Evolutionary conservation across 1,140 invertebrate genomes (phyloP), one percentile per base, ranked within the genome.

Genomic region (Procambarus clarkii): DNA sequence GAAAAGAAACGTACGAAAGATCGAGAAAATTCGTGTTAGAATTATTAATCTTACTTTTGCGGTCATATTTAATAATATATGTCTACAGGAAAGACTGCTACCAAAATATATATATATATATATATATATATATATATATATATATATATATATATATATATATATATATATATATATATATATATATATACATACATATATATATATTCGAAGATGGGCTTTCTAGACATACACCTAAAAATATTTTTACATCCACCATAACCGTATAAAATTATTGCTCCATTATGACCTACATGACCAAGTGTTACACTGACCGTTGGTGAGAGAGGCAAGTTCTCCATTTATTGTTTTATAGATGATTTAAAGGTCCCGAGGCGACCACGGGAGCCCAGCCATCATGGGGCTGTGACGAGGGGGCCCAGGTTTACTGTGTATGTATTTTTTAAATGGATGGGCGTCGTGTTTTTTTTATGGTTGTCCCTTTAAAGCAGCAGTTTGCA

Each of bases 311-410:
- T 15, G 83, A 48, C 83, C 83, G 83, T 71, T 71, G 60, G 21
- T 5, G n/a, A 60, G 34, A 44, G 54, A 54, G 58, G 18, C 9
- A 64, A 15, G 21, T 69, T 46, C 24, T 5, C 21, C 69, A 9
- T 84, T 85, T 85, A 85, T 85, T 85, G 83, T 85, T 85, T 69
- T 85, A 85, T 50, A 71, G 83, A 74, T 71, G 60, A 71, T 71
- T 85, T 85, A 85, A 85, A 85, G 64, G 83, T 85, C 83, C 83
- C 21, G 46, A 60, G 50, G 44, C 50, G 54, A 18, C 46, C 48
- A n/a, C 46, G 18, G 48, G 13, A 71, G 64, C 24, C 60, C 64
- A 13, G 7, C 60, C 60, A 64, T 64, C 60, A 64, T 64, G 60
- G 18, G 0, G 54, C 54, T 58, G 13, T 58, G 54, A 58, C 54